Evolutionary conservation across 2,888 invertebrate genomes (phyloP), one percentile per base, ranked within the genome.

Genomic region (Morpho helenor): DNA sequence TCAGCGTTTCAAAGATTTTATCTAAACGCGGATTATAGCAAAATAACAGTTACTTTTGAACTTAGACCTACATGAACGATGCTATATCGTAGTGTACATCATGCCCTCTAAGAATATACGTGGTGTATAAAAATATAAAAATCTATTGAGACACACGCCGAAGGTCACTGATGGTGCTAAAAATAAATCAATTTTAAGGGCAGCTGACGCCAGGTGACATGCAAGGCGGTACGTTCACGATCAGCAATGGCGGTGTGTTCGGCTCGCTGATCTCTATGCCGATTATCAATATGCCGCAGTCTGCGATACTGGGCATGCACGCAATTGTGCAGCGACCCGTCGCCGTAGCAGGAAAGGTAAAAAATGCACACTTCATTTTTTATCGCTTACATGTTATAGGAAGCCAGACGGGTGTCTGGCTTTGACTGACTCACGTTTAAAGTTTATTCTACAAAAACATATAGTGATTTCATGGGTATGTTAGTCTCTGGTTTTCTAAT

Each of bases 211-310:
- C 98, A 51, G 98, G 97, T 80, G 99, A 99, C 79, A 99, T 99
- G 99, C 99, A 99, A 80, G 99, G 99, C 47, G 99, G 99, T 47
- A 99, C 99, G 22, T 99, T 99, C 82, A 99, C 99, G 46, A 97
- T 99, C 75, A 98, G 98, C 79, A 99, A 99, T 77, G 99, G 99
- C 31, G 99, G 99, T 16, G 99, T 99, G 1, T 99, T 99, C 83
- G 99, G 99, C 57, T 99, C 99, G 0, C 87, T 99, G 53, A 92
- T 98, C 91, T 99, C 99, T 51, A 99, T 99, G 58, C 99, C 99
- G 2, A 99, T 99, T 77, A 99, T 99, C 72, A 99, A 99, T 91
- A 96, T 98, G 66, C 99, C 99, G 3, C 99, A 99, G 89, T 98
- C 99, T 43, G 96, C 99, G 63, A 99, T 99, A 75, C 92, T 99